Base-by-base conservation (phyloP, 2,113 vertebrate genomes). In the Channa argus region DNA sequence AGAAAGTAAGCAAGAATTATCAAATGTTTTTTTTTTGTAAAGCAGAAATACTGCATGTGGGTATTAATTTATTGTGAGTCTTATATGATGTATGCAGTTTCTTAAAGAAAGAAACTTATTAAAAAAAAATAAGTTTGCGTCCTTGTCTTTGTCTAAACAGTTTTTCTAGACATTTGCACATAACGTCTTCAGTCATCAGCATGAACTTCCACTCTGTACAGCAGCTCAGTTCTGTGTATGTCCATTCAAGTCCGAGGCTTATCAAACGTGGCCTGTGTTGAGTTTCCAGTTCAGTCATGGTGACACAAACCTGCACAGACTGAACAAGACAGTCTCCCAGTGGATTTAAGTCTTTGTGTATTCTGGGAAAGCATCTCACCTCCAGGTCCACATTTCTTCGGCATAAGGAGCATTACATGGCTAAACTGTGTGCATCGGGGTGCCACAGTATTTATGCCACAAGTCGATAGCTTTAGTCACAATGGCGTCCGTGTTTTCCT, bases 381-480 rank as follows among this genome's bases (percentile, higher is more conserved):
- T 62, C 36, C 15, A 8, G 60, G 38, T 44, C 10, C 49, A 53
- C 24, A 43, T 37, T n/a, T 33, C 47, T 8, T 43, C 39, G 8
- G 34, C 2, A 5, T 46, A 45, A 9, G 14, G 4, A 5, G 13
- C 45, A 45, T 9, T 5, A 0, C 13, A 8, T 14, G 0, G 37
- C 44, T 96, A 98, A 51, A 94, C 93, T 0, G 95, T 95, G 54
- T 99, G 98, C 11, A 94, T 94, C 0, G 96, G 97, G 3, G 95
- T 96, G 41, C 98, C 97, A 0, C 97, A 98, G 85, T 99, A 95
- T 4, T 96, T 97, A 85, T 97, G 97, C 98, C 98, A 99, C 55
- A 98, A 73, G 81, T 99, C 98, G 36, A 99, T 96, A 37, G 98
- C 97, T 94, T 99, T 99, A 71, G 96, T 97, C 83, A 99, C 97